Percentiles rank a stretch among this genome's conserved stretches.
phyloP scores from a whole-genome alignment of 2,888 invertebrate species.

The Volucella zonaria region DNA sequence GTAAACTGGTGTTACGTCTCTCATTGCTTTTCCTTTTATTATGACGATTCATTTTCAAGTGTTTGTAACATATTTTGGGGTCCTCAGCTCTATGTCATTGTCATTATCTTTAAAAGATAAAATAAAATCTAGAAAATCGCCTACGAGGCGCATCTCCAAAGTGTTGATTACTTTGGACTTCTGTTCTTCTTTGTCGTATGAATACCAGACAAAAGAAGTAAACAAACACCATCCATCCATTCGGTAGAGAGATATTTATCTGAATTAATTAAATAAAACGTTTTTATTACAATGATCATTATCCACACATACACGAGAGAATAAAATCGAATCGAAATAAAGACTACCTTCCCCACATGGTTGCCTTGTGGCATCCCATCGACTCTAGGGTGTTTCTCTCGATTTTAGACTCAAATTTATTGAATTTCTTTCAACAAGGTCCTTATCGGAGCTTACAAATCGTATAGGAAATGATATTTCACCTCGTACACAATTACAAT shows the following conservation, averaged over 20 bases:
- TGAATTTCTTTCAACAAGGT: constrained; percentile 45
- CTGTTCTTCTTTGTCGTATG: constrained; percentile 53
- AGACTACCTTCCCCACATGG: constrained; percentile 40
- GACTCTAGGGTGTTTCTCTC: background rate
- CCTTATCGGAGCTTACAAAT: constrained; percentile 67
- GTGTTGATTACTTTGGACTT: constrained; percentile 66
- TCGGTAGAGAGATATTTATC: constrained; percentile 52
- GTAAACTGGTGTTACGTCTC: too few species aligned
- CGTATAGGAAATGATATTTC: constrained; percentile 68
- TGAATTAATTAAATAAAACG: constrained; percentile 72
- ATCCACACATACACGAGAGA: constrained; percentile 28
- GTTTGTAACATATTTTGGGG: background rate
- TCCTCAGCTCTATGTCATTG: background rate
- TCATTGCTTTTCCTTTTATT: too few species aligned
- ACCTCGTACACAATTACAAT: constrained; percentile 52
- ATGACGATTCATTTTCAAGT: background rate
- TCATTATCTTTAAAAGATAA: constrained; percentile 2
- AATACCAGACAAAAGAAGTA: background rate
- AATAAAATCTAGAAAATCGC: constrained; percentile 25
- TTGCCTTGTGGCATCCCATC: constrained; percentile 35
- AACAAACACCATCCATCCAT: constrained; percentile 44
- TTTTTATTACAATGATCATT: constrained; percentile 64
- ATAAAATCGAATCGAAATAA: constrained; percentile 37
- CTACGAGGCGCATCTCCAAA: constrained; percentile 49
- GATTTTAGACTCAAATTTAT: constrained; percentile 42